Evolutionary conservation across 2,113 vertebrate genomes (phyloP).

Genomic region (Alaudala cheleensis): DNA sequence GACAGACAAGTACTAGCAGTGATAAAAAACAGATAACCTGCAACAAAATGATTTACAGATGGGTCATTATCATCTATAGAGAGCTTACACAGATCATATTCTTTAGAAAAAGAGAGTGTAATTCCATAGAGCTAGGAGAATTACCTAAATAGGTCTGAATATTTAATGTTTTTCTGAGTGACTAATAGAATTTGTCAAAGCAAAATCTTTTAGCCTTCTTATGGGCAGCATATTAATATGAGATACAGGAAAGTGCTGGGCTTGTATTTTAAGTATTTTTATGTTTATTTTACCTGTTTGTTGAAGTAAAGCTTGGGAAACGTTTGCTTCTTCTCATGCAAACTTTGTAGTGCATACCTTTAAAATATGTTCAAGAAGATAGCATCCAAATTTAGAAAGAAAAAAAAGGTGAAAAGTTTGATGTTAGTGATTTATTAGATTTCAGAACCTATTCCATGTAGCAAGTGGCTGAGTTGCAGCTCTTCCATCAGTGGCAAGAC

Average conservation of each 20-base stretch:
- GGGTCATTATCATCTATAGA: slow-evolving; percentile 63
- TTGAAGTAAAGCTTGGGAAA: slow-evolving; percentile 9
- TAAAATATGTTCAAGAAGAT: not conserved
- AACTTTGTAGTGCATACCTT: not conserved
- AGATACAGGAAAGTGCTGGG: not conserved
- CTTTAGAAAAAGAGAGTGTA: slow-evolving; percentile 50
- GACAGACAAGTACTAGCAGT: slow-evolving; percentile 77
- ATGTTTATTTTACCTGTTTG: slow-evolving; percentile 29
- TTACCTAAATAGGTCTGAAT: slow-evolving; percentile 41
- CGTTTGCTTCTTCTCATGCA: not conserved
- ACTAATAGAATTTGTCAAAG: slow-evolving; percentile 9
- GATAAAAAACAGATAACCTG: slow-evolving; percentile 78
- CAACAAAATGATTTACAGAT: slow-evolving; percentile 75
- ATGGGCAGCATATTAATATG: not conserved
- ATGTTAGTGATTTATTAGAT: not conserved
- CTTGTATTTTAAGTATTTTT: slow-evolving; percentile 1
- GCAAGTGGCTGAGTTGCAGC: not conserved
- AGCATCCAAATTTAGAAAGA: not conserved
- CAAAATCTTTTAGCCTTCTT: slow-evolving; percentile 3
- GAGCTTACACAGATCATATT: slow-evolving; percentile 55
- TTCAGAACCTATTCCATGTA: slow-evolving; percentile 15
- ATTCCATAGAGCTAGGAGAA: slow-evolving; percentile 27
- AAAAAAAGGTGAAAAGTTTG: not conserved
- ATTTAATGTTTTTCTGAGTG: slow-evolving; percentile 11
- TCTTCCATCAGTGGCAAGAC: not conserved